Evolutionary conservation across 2,797 vertebrate species (phyloP).

Genomic region (Etheostoma nigrum): DNA sequence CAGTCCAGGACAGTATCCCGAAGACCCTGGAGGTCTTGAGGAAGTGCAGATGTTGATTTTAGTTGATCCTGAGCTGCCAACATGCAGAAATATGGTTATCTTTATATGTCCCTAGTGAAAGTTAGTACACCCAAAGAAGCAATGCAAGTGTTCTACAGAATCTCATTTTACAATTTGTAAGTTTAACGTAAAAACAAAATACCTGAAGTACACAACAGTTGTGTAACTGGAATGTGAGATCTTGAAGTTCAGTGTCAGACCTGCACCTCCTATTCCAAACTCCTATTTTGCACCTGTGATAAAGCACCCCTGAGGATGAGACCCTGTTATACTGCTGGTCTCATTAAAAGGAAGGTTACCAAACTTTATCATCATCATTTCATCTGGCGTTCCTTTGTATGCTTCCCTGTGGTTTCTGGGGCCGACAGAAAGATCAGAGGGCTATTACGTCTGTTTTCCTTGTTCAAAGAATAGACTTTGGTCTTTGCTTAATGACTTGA

Average conservation of each 20-base stretch:
- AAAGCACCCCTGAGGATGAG: background rate
- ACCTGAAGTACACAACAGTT: background rate
- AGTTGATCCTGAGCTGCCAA: background rate
- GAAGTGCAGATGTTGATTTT: constrained; percentile 10
- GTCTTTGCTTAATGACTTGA: constrained; percentile 22
- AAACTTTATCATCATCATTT: constrained; percentile 19
- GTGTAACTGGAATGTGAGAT: background rate
- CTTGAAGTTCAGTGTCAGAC: background rate
- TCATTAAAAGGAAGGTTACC: constrained; percentile 18
- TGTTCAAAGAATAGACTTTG: background rate
- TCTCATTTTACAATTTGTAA: background rate
- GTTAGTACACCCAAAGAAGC: background rate
- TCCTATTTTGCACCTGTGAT: background rate
- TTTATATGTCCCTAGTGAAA: constrained; percentile 3
- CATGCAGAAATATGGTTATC: background rate
- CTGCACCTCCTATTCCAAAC: background rate
- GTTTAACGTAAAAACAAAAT: too few relatives aligned
- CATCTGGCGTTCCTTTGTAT: background rate
- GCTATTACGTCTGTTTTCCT: background rate
- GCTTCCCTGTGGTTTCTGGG: background rate
- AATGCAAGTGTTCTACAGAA: background rate
- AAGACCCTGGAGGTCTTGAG: background rate
- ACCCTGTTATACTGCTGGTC: background rate
- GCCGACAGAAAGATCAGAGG: constrained; percentile 15
- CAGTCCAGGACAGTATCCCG: background rate